A percentile compares a stretch with the other conserved stretches of the same genome.
These are phyloP conservation scores for Mimachlamys varia DNA, from an alignment of 2,888 invertebrate species.

Conservation along the genomic window DNA sequence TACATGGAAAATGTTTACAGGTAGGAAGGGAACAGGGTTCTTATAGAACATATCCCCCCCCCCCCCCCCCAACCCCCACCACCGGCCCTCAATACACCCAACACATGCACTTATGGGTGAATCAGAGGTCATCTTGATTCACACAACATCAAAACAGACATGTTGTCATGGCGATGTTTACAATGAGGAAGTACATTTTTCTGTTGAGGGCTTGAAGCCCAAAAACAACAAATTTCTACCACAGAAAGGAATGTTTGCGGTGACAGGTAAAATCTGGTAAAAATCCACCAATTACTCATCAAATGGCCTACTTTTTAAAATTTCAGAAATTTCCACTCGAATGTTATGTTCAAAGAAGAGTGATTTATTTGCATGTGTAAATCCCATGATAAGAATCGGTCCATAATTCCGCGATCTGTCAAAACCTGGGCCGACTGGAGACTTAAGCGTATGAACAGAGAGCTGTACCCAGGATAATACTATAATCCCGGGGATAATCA, in stretches of 20 bases:
- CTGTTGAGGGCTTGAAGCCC: not conserved
- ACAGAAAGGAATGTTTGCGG: not conserved
- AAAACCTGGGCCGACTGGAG: not conserved
- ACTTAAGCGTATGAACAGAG: not conserved
- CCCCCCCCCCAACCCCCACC: no score
- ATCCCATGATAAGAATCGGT: not conserved
- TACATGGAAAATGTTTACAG: no score
- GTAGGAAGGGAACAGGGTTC: no score
- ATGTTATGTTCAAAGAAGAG: not conserved
- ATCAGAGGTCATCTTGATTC: no score
- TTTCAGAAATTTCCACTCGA: not conserved
- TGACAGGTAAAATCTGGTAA: slow-evolving; percentile 1
- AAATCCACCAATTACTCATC: not conserved
- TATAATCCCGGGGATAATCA: not conserved
- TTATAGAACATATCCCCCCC: no score
- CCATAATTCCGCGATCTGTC: not conserved
- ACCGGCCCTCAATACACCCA: no score
- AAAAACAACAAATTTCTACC: not conserved
- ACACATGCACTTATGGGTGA: no score
- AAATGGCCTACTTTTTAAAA: not conserved
- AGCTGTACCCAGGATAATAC: not conserved
- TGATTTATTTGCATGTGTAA: not conserved
- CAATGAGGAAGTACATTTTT: not conserved
- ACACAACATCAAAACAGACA: not conserved
- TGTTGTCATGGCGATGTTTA: not conserved